phyloP scores from a whole-genome alignment of 2,113 vertebrate species.

The Pelusios castaneus region DNA sequence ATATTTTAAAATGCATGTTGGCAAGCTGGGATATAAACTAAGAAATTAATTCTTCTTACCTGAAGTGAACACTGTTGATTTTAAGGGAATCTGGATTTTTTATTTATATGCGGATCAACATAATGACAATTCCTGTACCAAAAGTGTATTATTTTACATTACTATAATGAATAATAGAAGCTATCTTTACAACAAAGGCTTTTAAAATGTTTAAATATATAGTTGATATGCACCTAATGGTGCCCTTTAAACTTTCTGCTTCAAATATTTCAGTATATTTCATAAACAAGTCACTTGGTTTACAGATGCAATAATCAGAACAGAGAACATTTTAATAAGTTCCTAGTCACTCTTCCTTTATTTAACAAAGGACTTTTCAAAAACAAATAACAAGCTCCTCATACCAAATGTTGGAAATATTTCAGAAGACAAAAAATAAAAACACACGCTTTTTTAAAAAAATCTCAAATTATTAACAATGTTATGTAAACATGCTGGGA shows the following conservation, averaged over 20 bases:
- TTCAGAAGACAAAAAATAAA: constrained; percentile 24
- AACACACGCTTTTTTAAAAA: not conserved
- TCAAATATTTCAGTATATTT: not conserved
- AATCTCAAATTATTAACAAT: not conserved
- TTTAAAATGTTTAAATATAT: not conserved
- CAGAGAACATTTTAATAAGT: not conserved
- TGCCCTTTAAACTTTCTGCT: not conserved
- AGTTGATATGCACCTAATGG: not conserved
- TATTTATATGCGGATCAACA: not conserved
- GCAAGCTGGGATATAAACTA: constrained; percentile 12
- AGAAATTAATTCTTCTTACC: not conserved
- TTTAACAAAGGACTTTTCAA: constrained; percentile 14
- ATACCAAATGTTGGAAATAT: constrained; percentile 11
- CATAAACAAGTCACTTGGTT: not conserved
- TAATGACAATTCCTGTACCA: constrained; percentile 33
- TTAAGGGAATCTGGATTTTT: constrained; percentile 12
- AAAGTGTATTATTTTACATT: not conserved
- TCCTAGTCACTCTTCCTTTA: not conserved
- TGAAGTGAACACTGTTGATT: not conserved
- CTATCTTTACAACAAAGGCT: not conserved
- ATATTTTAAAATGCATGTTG: not conserved
- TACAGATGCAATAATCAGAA: constrained; percentile 40
- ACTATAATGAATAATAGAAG: too few species aligned
- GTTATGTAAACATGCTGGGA: constrained; percentile 3
- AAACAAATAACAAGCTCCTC: not conserved